Conservation (phyloP, 1,140 invertebrate species). For the Drosophila tropicalis region DNA sequence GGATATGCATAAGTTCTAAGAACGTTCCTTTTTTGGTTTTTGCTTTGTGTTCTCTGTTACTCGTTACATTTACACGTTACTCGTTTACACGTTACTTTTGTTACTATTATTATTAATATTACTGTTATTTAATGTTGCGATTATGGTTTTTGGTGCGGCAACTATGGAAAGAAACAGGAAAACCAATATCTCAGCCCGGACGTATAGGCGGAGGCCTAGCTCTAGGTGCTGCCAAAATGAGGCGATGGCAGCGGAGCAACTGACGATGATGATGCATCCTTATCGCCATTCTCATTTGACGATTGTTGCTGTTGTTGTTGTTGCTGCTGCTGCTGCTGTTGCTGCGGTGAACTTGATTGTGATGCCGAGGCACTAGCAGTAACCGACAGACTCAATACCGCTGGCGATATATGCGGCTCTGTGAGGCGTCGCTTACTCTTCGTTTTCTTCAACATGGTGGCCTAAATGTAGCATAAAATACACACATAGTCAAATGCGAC, state of each 20-base stretch:
- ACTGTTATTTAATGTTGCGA: slow-evolving; percentile 25
- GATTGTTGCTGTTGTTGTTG: slow-evolving; percentile 54
- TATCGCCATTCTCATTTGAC: slow-evolving; percentile 78
- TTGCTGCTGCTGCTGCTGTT: slow-evolving; percentile 49
- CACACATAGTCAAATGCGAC: slow-evolving; percentile 76
- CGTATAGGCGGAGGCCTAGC: slow-evolving; percentile 63
- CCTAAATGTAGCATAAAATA: slow-evolving; percentile 84
- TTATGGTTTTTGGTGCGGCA: slow-evolving; percentile 25
- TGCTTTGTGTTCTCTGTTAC: slow-evolving; percentile 26
- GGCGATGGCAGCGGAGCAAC: slow-evolving; percentile 35
- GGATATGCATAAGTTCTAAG: slow-evolving; percentile 15
- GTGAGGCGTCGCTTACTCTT: slow-evolving; percentile 97
- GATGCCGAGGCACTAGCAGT: slow-evolving; percentile 37
- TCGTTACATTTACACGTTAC: slow-evolving; percentile 15
- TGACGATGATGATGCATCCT: slow-evolving; percentile 49
- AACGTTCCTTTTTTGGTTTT: background rate
- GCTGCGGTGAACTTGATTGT: slow-evolving; percentile 20
- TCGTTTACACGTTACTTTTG: background rate
- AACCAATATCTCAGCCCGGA: slow-evolving; percentile 82
- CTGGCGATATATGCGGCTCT: slow-evolving; percentile 90
- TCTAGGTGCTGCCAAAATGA: slow-evolving; percentile 78
- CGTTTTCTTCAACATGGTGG: slow-evolving; percentile 91
- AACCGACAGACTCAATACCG: slow-evolving; percentile 76
- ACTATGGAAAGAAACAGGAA: slow-evolving; percentile 79
- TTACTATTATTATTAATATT: slow-evolving; percentile 13